Evolutionary conservation across 1,140 invertebrate genomes (phyloP).

Genomic region (Cherax destructor): DNA sequence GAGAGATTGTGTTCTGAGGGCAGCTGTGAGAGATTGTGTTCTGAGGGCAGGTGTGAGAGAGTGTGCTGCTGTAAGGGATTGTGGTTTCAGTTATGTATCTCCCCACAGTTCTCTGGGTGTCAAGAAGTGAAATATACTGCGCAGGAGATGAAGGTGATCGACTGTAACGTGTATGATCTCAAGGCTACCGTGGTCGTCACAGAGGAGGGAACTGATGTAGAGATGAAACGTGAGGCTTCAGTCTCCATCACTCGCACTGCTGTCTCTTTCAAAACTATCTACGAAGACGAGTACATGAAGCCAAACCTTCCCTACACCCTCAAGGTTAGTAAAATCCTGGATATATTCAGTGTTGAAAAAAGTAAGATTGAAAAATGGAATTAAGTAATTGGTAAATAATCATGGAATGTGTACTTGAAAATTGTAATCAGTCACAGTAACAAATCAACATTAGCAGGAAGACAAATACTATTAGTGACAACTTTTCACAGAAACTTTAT

Average conservation of each 20-base stretch:
- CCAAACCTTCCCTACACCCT: slow-evolving; percentile 38
- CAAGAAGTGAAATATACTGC: slow-evolving; percentile 9
- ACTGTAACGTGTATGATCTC: slow-evolving; percentile 27
- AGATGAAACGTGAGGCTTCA: background rate
- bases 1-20: no score
- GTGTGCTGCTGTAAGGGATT: no score
- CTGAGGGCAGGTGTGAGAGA: no score
- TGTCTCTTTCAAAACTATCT: slow-evolving; percentile 6
- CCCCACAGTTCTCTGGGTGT: slow-evolving; percentile 35
- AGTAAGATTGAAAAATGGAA: no score
- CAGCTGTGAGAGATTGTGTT: no score
- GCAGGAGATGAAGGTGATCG: slow-evolving; percentile 16
- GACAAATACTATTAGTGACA: no score
- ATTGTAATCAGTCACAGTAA: no score
- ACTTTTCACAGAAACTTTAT: no score
- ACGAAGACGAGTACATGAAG: slow-evolving; percentile 39
- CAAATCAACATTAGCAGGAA: no score
- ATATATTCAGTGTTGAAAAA: no score
- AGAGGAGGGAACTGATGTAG: slow-evolving; percentile 32
- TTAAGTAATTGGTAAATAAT: no score
- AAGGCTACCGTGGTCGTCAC: background rate
- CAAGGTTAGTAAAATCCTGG: background rate
- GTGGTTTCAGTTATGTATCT: background rate
- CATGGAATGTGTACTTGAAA: no score
- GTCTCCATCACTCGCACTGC: slow-evolving; percentile 11